Evolutionary conservation across 2,888 invertebrate genomes (phyloP).

Genomic region (Drosophila niveifrons): DNA sequence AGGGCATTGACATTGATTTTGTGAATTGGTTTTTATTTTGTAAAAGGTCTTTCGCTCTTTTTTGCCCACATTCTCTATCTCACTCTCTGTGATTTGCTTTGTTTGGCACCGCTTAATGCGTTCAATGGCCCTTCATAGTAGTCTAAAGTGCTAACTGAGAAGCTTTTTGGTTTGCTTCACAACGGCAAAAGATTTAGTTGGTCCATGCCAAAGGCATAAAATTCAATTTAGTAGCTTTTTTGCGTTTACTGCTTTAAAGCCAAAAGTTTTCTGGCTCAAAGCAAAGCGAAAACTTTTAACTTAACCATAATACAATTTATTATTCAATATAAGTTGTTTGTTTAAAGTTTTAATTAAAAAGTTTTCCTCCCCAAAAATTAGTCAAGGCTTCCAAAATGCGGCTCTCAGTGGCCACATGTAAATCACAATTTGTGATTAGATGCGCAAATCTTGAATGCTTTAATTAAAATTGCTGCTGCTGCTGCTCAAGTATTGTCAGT

Average conservation of each 20-base stretch:
- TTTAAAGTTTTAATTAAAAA: slow-evolving; percentile 73
- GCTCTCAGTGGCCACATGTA: neutral
- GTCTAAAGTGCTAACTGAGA: slow-evolving; percentile 25
- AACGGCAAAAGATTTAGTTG: slow-evolving; percentile 4
- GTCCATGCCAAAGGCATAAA: slow-evolving; percentile 18
- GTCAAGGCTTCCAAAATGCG: neutral
- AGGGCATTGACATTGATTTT: slow-evolving; percentile 59
- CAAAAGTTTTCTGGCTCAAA: slow-evolving; percentile 5
- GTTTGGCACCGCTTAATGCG: slow-evolving; percentile 20
- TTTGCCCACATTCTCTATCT: neutral
- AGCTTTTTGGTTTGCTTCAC: slow-evolving; percentile 24
- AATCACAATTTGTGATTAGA: slow-evolving; percentile 3
- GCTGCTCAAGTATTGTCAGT: neutral
- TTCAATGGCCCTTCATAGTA: slow-evolving; percentile 24
- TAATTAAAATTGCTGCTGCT: slow-evolving; percentile 8
- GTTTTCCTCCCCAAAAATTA: slow-evolving; percentile 19
- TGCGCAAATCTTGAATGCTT: slow-evolving; percentile 16
- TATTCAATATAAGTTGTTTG: slow-evolving; percentile 64
- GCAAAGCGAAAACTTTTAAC: slow-evolving; percentile 47
- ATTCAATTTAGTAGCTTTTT: slow-evolving; percentile 40
- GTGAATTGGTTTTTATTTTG: slow-evolving; percentile 17
- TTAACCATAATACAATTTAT: slow-evolving; percentile 64
- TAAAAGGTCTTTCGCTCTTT: neutral
- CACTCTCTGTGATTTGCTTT: slow-evolving; percentile 15
- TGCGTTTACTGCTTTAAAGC: slow-evolving; percentile 29